Evolutionary conservation across 2,113 vertebrate genomes (phyloP), one percentile per base, ranked within the genome.

Genomic region (Oryzias curvinotus): DNA sequence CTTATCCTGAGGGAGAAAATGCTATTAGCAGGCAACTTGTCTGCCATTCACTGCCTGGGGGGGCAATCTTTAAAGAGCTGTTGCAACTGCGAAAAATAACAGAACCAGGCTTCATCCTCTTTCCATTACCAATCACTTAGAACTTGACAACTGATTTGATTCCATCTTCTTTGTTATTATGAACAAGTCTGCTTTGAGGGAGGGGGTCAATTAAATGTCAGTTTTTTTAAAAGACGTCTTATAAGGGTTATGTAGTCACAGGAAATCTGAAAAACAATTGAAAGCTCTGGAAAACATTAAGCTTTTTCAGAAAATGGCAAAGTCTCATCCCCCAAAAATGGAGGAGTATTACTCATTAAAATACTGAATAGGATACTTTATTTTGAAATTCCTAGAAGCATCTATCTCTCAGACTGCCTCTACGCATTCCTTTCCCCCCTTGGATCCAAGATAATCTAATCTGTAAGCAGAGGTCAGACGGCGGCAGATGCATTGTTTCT

Each of bases 11-110:
- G 64, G 50, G 42, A 73, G 55, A 63, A 71, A 68, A 52, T 21
- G 30, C 68, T 62, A 51, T 65, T 68, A 80, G 58, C 23, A 58
- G 66, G 43, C 46, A 44, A 65, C 68, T 70, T 74, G 70, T 71
- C 61, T 62, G 48, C 66, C 54, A 83, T 80, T 73, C 53, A 83
- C 80, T 71, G 85, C 55, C 65, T 64, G 25, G 59, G 73, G 65
- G 82, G 59, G 6, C 19, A 41, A 36, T 47, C 55, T 82, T 80
- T 75, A 70, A 77, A 73, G 50, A 62, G 60, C 74, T 17, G 47
- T 28, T 19, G 18, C 25, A 14, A 15, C 61, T 25, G 6, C n/a
- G 43, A 23, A 30, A 30, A 8, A 55, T 46, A 54, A 42, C 23
- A 19, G 56, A 41, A 45, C n/a, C 56, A 67, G 55, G 62, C 60